Percentiles rank a stretch among this genome's conserved stretches.
phyloP scores from a whole-genome alignment of 2,888 invertebrate species.

The Heliconius aoede region DNA sequence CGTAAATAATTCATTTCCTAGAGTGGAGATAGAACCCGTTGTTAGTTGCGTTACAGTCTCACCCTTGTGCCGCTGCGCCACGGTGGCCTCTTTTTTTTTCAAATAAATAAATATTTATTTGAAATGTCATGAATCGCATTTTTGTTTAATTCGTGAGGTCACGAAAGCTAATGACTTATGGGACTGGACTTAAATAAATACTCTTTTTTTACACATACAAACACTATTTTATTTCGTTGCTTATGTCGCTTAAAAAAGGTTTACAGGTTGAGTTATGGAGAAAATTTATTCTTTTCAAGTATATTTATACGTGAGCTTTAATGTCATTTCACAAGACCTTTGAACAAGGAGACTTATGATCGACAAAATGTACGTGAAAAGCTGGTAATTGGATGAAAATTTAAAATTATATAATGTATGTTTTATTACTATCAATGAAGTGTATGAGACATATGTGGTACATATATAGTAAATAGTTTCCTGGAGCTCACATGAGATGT shows the following conservation, averaged over 20 bases:
- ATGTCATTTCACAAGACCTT: not conserved
- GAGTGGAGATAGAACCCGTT: no score
- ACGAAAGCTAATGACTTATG: slow-evolving; percentile 3
- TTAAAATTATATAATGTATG: not conserved
- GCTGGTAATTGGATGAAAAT: not conserved
- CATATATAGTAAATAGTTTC: slow-evolving; percentile 6
- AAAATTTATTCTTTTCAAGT: no score
- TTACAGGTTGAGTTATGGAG: no score
- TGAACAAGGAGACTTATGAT: no score
- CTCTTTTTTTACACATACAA: not conserved
- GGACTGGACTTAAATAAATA: not conserved
- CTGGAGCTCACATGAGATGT: slow-evolving; percentile 34
- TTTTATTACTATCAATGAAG: not conserved
- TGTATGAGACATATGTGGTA: not conserved
- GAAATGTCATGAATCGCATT: not conserved
- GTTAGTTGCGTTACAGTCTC: no score
- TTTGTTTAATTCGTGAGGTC: slow-evolving; percentile 5
- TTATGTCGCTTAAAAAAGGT: no score
- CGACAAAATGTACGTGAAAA: not conserved
- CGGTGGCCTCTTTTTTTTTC: no score
- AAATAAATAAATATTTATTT: slow-evolving; percentile 13
- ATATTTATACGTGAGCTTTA: not conserved
- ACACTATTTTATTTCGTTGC: no score
- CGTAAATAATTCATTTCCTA: no score
- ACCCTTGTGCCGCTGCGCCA: no score